Percentiles rank a stretch among this genome's conserved stretches.
Conservation (phyloP, 2,113 vertebrate genomes). For the Podocnemis expansa region DNA sequence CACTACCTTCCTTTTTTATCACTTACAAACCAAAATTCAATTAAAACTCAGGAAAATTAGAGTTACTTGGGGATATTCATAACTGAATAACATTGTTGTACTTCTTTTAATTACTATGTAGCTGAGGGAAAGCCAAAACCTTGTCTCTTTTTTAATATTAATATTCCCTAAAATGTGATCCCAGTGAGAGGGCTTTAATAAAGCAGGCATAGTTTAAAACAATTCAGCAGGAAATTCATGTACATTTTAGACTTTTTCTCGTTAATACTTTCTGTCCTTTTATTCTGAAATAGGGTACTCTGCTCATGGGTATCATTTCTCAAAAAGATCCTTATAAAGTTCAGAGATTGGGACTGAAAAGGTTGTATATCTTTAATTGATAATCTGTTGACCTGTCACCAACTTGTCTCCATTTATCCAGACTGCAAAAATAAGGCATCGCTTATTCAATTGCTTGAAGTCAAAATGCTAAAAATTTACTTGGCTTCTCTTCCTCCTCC, state of each 20-base stretch:
- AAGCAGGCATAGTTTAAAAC: background rate
- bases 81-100: background rate
- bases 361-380: background rate
- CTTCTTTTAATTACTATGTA: background rate
- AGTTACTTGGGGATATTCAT: background rate
- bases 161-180: background rate
- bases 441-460: background rate
- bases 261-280: background rate
- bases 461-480: background rate
- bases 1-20: background rate
- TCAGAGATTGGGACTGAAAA: background rate
- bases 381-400: background rate
- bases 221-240: background rate
- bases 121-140: background rate
- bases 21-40: conserved; percentile 3
- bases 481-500: background rate
- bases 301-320: background rate
- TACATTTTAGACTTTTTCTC: background rate
- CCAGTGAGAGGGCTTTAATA: background rate
- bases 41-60: background rate
- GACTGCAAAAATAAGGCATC: background rate
- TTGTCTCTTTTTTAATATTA: background rate
- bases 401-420: background rate
- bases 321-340: background rate
- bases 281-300: background rate